Conservation (phyloP, 2,113 vertebrate species). For the Eubucco bourcierii region DNA sequence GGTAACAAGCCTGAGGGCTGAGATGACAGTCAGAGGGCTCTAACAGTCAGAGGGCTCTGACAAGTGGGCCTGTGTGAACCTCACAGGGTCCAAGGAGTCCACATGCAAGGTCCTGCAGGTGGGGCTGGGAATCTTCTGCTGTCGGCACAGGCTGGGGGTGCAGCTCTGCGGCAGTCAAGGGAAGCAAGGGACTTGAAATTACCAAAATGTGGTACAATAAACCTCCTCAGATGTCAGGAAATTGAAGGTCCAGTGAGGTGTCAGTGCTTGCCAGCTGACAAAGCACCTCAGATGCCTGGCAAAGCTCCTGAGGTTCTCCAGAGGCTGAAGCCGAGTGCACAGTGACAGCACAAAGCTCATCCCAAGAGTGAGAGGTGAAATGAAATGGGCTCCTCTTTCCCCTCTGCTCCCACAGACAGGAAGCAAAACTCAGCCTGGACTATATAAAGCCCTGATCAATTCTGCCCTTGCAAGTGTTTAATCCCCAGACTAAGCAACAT, state of each 20-base stretch:
- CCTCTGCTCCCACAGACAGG: neutral
- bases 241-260: neutral
- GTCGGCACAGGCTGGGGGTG: too few species aligned
- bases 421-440: neutral
- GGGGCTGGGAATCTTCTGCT: too few species aligned
- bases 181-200: neutral
- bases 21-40: too few species aligned
- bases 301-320: rapidly evolving
- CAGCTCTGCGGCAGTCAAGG: neutral
- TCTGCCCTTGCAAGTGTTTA: neutral
- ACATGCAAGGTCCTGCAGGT: too few species aligned
- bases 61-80: too few species aligned
- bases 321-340: neutral
- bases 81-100: too few species aligned
- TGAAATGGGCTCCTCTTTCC: neutral
- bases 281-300: neutral
- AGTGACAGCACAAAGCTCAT: neutral
- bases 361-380: rapidly evolving
- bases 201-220: neutral
- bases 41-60: too few species aligned
- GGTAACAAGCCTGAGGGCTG: too few species aligned
- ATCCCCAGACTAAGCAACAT: neutral
- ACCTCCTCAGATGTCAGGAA: neutral
- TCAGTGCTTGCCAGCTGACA: neutral
- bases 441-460: neutral